Percentiles rank a stretch among this genome's conserved stretches.
These are phyloP conservation scores for Gracilinanus agilis DNA, from an alignment of 2,113 vertebrate species.

Conservation along the genomic window DNA sequence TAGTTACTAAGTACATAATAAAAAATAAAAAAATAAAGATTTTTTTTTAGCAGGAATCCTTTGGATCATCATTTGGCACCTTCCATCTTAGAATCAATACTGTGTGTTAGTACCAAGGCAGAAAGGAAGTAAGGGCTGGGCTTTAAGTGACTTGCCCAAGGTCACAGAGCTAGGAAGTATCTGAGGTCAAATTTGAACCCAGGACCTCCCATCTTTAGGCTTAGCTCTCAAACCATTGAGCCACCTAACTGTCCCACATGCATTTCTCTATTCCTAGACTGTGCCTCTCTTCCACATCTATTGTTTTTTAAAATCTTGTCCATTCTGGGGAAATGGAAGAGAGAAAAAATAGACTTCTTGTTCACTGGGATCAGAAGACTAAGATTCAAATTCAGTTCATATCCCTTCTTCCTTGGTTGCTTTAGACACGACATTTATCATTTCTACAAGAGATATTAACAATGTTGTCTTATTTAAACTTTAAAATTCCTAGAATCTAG, in stretches of 20 bases:
- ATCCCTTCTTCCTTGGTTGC: neutral
- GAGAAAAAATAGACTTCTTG: neutral
- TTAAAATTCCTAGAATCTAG: neutral
- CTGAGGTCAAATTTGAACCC: too few species aligned
- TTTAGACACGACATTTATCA: neutral
- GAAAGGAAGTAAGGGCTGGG: too few species aligned
- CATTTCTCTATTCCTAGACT: neutral
- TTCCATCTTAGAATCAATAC: too few species aligned
- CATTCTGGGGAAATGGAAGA: neutral
- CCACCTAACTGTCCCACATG: neutral
- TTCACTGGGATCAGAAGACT: neutral
- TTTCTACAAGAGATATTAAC: neutral
- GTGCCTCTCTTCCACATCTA: neutral
- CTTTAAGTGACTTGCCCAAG: too few species aligned
- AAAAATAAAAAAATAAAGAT: too few species aligned
- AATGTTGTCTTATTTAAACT: neutral
- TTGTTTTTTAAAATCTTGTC: neutral
- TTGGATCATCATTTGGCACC: neutral
- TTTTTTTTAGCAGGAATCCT: neutral
- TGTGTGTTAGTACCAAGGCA: too few species aligned
- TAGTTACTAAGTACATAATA: too few species aligned
- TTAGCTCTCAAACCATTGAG: too few species aligned
- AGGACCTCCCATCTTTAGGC: too few species aligned
- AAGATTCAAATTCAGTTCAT: neutral
- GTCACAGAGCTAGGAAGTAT: too few species aligned